phyloP scores from a whole-genome alignment of 2,888 invertebrate species.

The Helleia helle region DNA sequence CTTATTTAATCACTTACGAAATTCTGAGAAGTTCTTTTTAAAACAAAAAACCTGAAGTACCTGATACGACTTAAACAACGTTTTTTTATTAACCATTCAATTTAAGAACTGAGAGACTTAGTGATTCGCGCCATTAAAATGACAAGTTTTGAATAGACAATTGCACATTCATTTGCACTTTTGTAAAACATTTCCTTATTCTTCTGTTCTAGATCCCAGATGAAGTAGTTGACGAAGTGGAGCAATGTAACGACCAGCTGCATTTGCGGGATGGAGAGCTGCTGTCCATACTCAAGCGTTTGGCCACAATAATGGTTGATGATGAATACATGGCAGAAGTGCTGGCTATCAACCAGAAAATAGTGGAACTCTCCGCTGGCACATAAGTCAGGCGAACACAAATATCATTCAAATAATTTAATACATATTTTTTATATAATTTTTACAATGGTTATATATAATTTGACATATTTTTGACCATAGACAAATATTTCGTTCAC shows the following conservation, averaged over 20 bases:
- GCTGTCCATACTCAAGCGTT: conserved; percentile 75
- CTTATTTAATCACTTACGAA: too few relatives aligned
- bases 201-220: conserved; percentile 77
- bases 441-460: not conserved
- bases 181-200: conserved; percentile 1
- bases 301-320: conserved; percentile 82
- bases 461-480: not conserved
- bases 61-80: too few relatives aligned
- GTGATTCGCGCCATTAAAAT: too few relatives aligned
- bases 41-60: too few relatives aligned
- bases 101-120: too few relatives aligned
- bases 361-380: conserved; percentile 67
- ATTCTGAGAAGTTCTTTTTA: too few relatives aligned
- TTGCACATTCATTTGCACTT: too few relatives aligned
- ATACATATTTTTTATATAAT: not conserved
- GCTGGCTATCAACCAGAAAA: conserved; percentile 82
- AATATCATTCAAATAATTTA: conserved; percentile 3
- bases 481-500: not conserved
- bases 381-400: conserved; percentile 22
- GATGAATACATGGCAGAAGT: conserved; percentile 83
- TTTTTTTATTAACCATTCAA: too few relatives aligned
- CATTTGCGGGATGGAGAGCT: conserved; percentile 78
- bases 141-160: too few relatives aligned
- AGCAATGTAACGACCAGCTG: conserved; percentile 83
- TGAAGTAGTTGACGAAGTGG: conserved; percentile 76